Evolutionary conservation across 2,888 invertebrate species (phyloP), one percentile per base, ranked within the genome.

Genomic region (Pterostichus madidus): DNA sequence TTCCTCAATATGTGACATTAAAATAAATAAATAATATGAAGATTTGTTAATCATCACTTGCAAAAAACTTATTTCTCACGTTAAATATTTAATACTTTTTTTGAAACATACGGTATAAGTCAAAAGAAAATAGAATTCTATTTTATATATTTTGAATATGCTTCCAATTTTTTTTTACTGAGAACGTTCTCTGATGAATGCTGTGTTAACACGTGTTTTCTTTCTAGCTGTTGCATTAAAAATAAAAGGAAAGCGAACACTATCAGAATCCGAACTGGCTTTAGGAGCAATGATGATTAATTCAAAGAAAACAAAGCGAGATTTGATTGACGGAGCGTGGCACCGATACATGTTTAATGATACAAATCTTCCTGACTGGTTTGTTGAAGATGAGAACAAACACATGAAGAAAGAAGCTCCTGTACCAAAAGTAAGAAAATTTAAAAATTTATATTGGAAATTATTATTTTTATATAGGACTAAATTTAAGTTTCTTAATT

Each of bases 301-400:
- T 80, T 98, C 98, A 49, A 95, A 95, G 89, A 99, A 98, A 90
- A 93, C 95, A 11, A 96, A 96, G 87, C 93, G 98, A 46, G 98
- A 99, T 88, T 91, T 99, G 8, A 91, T 95, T 8, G 99, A 99
- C 88, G 94, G 93, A 75, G 97, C 95, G 0, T 99, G 97, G 96
- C 98, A 99, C 90, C 93, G 98, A 86, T 99, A 96, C 88, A 94
- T 96, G 2, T 98, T 97, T 88, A 97, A 98, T 88, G 99, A 99
- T 89, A 94, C 94, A 0, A 93, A 96, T 88, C 91, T 99, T 71
- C 99, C 99, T 0, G 96, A 96, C 86, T 99, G 99, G 99, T 99
- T 99, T 90, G 93, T 93, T 0, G 94, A 96, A 83, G 99, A 99
- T 87, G 99, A 99, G 89, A 93, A 94, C 84, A 95, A 95, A 88